phyloP scores from a whole-genome alignment of 2,797 vertebrate genomes.

The Coccyzus lansbergi region DNA sequence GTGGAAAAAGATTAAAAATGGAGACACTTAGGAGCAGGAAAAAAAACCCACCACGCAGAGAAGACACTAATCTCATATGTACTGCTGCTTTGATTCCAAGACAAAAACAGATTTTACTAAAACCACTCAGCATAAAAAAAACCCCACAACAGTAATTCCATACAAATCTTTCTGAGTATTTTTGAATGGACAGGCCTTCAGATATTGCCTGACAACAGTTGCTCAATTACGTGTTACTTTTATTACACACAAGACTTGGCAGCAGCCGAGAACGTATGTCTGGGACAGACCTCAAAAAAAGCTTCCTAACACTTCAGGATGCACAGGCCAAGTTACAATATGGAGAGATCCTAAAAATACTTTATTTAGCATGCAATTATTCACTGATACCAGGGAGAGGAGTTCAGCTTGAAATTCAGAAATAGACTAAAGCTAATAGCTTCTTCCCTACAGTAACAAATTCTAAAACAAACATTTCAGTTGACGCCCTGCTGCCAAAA shows the following conservation, averaged over 20 bases:
- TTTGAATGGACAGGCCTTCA: constrained; percentile 51
- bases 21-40: not conserved
- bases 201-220: constrained; percentile 58
- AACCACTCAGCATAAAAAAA: not conserved
- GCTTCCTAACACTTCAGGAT: constrained; percentile 43
- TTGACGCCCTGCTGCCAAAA: constrained; percentile 39
- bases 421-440: not conserved
- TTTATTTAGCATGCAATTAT: constrained; percentile 46
- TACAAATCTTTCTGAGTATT: not conserved
- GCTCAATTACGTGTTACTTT: constrained; percentile 65
- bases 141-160: not conserved
- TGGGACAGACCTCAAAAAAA: constrained; percentile 46
- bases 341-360: constrained; percentile 51
- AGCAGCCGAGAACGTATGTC: constrained; percentile 49
- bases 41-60: not conserved
- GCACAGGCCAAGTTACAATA: constrained; percentile 63
- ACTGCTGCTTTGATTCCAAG: not conserved
- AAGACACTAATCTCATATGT: not conserved
- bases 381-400: constrained; percentile 34
- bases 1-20: not conserved
- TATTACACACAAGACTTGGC: constrained; percentile 51
- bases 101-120: not conserved
- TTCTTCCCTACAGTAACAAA: not conserved
- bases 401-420: not conserved
- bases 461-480: not conserved